Conservation (phyloP, 2,888 invertebrate genomes). For the Caradrina kadenii region DNA sequence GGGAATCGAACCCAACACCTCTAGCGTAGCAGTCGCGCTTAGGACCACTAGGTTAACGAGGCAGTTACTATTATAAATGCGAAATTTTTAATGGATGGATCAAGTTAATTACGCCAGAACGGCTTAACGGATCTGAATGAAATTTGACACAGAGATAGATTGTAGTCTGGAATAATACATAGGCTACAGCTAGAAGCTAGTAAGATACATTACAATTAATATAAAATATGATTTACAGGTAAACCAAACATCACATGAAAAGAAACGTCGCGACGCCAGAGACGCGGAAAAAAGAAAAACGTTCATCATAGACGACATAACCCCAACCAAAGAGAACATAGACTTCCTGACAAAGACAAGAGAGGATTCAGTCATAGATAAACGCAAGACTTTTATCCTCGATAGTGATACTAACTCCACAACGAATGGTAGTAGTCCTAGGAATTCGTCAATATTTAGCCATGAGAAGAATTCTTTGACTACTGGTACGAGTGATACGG, state of each 20-base stretch:
- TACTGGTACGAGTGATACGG: constrained; percentile 84
- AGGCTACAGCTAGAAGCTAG: too few species aligned
- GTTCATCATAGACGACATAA: constrained; percentile 83
- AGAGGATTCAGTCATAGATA: constrained; percentile 77
- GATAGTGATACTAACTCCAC: constrained; percentile 88
- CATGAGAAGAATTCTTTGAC: constrained; percentile 80
- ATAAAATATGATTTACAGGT: constrained; percentile 69
- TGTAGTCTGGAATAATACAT: too few species aligned
- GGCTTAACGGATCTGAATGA: too few species aligned
- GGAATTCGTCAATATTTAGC: constrained; percentile 87
- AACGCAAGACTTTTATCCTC: constrained; percentile 85
- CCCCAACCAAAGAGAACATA: constrained; percentile 84
- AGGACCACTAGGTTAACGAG: too few species aligned
- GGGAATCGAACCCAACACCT: too few species aligned
- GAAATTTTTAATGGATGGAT: too few species aligned
- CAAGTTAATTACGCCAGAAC: too few species aligned
- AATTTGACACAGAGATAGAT: too few species aligned
- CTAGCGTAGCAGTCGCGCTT: too few species aligned
- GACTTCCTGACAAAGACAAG: constrained; percentile 76
- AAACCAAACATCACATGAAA: constrained; percentile 76
- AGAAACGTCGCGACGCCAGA: constrained; percentile 74
- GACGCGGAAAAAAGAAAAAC: constrained; percentile 82
- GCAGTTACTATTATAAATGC: too few species aligned
- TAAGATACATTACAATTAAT: too few species aligned
- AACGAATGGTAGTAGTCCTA: constrained; percentile 86